These are phyloP conservation scores for Struthio camelus DNA, from an alignment of 2,113 vertebrate genomes.

Conservation along the genomic window DNA sequence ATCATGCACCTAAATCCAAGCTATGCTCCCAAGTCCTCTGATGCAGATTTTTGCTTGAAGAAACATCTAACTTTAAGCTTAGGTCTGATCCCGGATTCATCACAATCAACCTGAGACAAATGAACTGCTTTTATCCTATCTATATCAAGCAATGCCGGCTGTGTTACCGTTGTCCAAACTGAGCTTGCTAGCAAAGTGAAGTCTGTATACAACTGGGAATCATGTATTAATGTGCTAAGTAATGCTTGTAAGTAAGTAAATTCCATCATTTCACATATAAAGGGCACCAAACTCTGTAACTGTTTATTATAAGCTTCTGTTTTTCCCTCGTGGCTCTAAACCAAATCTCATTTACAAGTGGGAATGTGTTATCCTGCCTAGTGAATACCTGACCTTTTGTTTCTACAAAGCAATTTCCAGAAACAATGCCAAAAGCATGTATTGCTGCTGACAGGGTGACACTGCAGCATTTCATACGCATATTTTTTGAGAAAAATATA, in stretches of 20 bases:
- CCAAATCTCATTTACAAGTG: slow-evolving; percentile 20
- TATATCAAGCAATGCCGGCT: background rate
- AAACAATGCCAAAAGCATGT: slow-evolving; percentile 18
- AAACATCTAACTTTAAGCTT: background rate
- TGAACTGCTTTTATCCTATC: background rate
- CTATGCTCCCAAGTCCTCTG: background rate
- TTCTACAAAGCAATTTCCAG: slow-evolving; percentile 25
- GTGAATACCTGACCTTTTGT: slow-evolving; percentile 24
- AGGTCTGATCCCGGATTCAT: background rate
- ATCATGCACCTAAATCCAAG: background rate
- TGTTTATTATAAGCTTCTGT: background rate
- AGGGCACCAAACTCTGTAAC: background rate
- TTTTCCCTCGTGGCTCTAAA: background rate
- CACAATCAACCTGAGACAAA: background rate
- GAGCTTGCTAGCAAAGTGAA: background rate
- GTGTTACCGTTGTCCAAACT: background rate
- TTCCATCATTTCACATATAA: background rate
- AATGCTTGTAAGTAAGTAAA: background rate
- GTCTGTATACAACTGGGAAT: background rate
- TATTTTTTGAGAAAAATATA: slow-evolving; percentile 15
- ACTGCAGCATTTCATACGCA: background rate
- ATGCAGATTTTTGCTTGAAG: background rate
- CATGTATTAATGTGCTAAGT: background rate
- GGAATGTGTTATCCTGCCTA: background rate
- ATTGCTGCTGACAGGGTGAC: background rate